phyloP scores from a whole-genome alignment of 1,140 invertebrate species.

The Polypedilum pembai region DNA sequence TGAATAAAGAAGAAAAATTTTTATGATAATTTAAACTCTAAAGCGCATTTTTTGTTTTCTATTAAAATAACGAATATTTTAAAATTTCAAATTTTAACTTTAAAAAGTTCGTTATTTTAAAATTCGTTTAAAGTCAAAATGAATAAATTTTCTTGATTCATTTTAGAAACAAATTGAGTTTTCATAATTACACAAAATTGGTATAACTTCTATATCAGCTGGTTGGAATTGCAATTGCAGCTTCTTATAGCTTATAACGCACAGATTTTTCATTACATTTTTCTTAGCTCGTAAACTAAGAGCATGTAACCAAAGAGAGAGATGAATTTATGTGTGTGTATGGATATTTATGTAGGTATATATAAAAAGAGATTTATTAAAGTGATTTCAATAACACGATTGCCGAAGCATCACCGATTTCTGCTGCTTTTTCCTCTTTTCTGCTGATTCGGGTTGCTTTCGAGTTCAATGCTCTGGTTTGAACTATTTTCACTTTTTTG shows the following conservation, averaged over 20 bases:
- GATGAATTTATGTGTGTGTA: no score
- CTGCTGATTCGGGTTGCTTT: background rate
- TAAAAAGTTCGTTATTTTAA: no score
- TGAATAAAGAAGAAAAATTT: background rate
- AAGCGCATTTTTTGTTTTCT: no score
- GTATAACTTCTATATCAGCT: slow-evolving; percentile 19
- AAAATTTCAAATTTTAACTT: no score
- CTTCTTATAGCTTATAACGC: background rate
- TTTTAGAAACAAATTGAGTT: background rate
- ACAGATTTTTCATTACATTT: no score
- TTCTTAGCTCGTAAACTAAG: background rate
- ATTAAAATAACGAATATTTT: no score
- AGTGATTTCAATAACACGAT: background rate
- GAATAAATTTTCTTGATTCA: no score
- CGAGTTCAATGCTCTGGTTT: slow-evolving; percentile 14
- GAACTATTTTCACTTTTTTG: slow-evolving; percentile 18
- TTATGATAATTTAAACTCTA: background rate
- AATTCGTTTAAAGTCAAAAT: no score
- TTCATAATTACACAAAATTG: slow-evolving; percentile 24
- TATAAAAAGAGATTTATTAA: background rate
- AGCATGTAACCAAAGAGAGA: background rate
- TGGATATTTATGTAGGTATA: no score
- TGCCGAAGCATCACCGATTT: background rate
- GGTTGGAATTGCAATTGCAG: background rate
- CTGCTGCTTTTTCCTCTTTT: background rate